Percentiles rank a stretch among this genome's conserved stretches.
phyloP scores from a whole-genome alignment of 2,888 invertebrate species.

The Tachina lurida region DNA sequence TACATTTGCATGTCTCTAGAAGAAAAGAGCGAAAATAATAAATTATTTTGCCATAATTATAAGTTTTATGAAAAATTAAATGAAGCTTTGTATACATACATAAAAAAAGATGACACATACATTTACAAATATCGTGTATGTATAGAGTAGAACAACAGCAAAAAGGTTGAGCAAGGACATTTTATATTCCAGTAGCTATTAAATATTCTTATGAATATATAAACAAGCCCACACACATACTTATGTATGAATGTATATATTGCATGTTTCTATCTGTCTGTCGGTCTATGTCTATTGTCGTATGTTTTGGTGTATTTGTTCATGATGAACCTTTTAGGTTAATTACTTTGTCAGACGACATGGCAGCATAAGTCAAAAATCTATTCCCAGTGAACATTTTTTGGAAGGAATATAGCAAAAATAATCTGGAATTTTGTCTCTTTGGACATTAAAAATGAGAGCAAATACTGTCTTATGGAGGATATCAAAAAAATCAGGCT shows the following conservation, averaged over 20 bases:
- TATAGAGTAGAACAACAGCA: slow-evolving; percentile 26
- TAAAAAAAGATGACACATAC: background rate
- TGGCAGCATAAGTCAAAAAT: slow-evolving; percentile 62
- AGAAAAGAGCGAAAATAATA: slow-evolving; percentile 14
- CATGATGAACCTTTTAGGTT: slow-evolving; percentile 79
- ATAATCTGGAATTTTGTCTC: background rate
- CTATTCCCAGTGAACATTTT: slow-evolving; percentile 28
- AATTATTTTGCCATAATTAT: slow-evolving; percentile 28
- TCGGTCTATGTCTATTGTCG: background rate
- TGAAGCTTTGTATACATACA: background rate
- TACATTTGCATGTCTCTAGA: background rate
- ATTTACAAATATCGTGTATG: background rate
- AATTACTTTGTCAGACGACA: slow-evolving; percentile 76
- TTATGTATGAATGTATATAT: background rate
- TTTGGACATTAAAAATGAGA: no score
- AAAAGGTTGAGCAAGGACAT: slow-evolving; percentile 64
- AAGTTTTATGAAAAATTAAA: background rate
- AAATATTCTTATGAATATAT: background rate
- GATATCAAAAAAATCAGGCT: no score
- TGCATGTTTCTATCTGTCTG: background rate
- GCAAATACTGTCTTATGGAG: no score
- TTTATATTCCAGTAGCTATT: slow-evolving; percentile 24
- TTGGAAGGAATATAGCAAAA: background rate
- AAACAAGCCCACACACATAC: background rate
- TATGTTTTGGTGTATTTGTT: slow-evolving; percentile 17